Base-by-base conservation (phyloP, 1,140 invertebrate species). In the Lycorma delicatula region DNA sequence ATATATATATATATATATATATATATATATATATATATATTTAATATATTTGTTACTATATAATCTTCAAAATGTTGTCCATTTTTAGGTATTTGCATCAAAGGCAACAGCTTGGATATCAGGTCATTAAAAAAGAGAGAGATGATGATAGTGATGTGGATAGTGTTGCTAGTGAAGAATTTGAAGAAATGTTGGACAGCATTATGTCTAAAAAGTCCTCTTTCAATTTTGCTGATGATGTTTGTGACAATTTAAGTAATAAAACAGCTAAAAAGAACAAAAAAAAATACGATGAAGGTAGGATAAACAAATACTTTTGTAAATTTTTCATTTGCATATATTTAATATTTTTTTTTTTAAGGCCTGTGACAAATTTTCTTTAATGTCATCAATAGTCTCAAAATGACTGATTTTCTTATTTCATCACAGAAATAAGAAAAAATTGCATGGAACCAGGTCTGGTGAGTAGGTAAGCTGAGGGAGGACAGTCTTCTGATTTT, bases 101-200 rank as follows among this genome's bases (percentile, higher is more conserved):
- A 67, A 66, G 23, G 68, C 62, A 41, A 66, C 50, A 53, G 63
- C 50, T 60, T 73, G 55, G 60, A 65, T 22, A 47, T 51, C 66
- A 61, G 41, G 60, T 41, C 53, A 61, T 65, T 31, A 50, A 60
- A 58, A 31, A 64, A 48, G 71, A 75, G 7, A n/a, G n/a, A n/a
- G 68, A 63, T 3, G 65, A 63, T 3, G 66, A 68, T 61, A 82
- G 84, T 66, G 89, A 93, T 69, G 74, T 79, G 28, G 87, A 87
- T 38, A 92, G 89, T 65, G 85, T 96, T 2, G 85, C 81, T 60
- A 93, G 91, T 68, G 87, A 91, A 56, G 91, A 96, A 68, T 96
- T 97, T 72, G 85, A 89, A 59, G 80, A 83, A n/a, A 86, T 91
- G 73, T 71, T 92, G 29, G 82, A 86, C 65, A 75, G 72, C 51